These are phyloP conservation scores for Drosophila dunni DNA, from an alignment of 1,140 invertebrate species.

Conservation along the genomic window DNA sequence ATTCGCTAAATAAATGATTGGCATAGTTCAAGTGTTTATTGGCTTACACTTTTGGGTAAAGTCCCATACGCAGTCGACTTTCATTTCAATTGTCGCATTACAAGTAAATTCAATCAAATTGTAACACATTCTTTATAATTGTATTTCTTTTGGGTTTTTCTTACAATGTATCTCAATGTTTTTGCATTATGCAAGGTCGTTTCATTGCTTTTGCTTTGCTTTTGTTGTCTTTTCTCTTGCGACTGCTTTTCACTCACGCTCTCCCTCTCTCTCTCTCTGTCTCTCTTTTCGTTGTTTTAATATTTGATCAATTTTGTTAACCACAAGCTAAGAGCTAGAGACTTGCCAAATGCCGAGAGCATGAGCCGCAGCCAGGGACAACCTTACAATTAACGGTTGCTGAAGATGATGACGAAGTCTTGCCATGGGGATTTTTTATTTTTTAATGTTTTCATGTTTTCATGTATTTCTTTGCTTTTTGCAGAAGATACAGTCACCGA, in stretches of 20 bases:
- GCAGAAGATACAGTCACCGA: conserved; percentile 2
- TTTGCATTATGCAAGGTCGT: conserved; percentile 60
- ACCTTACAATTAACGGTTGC: conserved; percentile 1
- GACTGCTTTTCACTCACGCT: not conserved
- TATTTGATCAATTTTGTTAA: conserved; percentile 57
- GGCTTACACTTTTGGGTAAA: not conserved
- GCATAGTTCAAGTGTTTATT: conserved; percentile 1
- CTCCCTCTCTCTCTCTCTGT: not conserved
- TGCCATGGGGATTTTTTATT: conserved; percentile 8
- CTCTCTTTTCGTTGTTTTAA: conserved; percentile 9
- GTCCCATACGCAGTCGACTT: not conserved
- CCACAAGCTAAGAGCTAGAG: conserved; percentile 51
- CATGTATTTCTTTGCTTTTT: not conserved
- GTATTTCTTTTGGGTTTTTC: conserved; percentile 29
- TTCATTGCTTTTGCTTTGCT: conserved; percentile 33
- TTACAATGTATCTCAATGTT: conserved; percentile 41
- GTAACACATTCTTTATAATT: conserved; percentile 17
- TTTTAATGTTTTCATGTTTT: not conserved
- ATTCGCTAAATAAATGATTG: conserved; percentile 9
- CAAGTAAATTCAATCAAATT: conserved; percentile 13
- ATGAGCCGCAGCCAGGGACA: conserved; percentile 34
- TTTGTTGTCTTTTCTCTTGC: conserved; percentile 25
- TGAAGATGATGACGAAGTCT: conserved; percentile 20
- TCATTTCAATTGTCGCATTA: conserved; percentile 1
- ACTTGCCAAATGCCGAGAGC: conserved; percentile 49